Conservation (phyloP, 2,888 invertebrate genomes). For the Caenorhabditis parvicauda region DNA sequence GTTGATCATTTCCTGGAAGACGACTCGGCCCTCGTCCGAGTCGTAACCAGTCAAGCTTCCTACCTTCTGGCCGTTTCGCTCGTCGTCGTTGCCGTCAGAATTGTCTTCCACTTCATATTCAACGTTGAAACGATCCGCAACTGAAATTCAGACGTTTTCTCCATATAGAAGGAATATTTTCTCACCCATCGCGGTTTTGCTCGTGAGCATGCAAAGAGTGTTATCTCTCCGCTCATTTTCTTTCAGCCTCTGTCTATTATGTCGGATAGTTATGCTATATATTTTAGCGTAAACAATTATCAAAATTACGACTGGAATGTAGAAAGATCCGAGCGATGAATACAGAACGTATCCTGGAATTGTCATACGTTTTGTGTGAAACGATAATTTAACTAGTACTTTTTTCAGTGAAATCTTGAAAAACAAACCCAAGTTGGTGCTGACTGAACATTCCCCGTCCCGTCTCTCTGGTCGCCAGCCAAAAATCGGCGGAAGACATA, state of each 20-base stretch:
- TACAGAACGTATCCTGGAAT: slow-evolving; percentile 84
- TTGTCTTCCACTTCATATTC: slow-evolving; percentile 45
- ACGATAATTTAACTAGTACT: too few species aligned
- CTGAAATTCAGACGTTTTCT: too few species aligned
- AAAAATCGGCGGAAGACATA: slow-evolving; percentile 60
- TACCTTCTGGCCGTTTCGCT: slow-evolving; percentile 16
- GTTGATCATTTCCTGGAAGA: slow-evolving; percentile 22
- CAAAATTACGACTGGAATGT: slow-evolving; percentile 83
- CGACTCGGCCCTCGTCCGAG: too few species aligned
- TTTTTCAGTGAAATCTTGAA: too few species aligned
- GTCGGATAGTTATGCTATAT: slow-evolving; percentile 58
- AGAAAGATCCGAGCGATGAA: slow-evolving; percentile 96
- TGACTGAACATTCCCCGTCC: slow-evolving; percentile 39
- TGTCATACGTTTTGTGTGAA: too few species aligned
- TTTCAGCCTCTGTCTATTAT: slow-evolving; percentile 55
- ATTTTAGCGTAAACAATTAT: slow-evolving; percentile 61
- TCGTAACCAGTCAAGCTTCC: too few species aligned
- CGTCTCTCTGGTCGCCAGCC: slow-evolving; percentile 57
- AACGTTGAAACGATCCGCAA: slow-evolving; percentile 20
- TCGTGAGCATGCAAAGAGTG: slow-evolving; percentile 42
- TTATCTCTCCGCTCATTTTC: slow-evolving; percentile 59
- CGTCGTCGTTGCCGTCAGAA: slow-evolving; percentile 39
- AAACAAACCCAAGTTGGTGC: slow-evolving; percentile 40
- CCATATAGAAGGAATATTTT: background rate
- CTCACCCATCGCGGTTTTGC: slow-evolving; percentile 7